Percentiles rank a stretch among this genome's conserved stretches.
These are phyloP conservation scores for Oeneis ivallda DNA, from an alignment of 2,888 invertebrate genomes.

Conservation along the genomic window DNA sequence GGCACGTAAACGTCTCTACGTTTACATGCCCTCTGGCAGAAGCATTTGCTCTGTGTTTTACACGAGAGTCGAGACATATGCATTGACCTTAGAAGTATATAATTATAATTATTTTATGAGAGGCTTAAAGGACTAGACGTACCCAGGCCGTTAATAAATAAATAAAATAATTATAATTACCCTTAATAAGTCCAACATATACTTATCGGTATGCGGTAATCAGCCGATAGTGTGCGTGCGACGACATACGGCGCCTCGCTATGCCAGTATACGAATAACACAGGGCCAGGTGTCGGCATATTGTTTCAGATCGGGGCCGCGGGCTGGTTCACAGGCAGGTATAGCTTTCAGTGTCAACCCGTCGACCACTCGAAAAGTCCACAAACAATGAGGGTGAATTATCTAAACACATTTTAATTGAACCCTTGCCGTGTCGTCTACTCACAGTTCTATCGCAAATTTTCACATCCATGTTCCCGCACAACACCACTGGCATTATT, in stretches of 20 bases:
- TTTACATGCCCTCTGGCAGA: no score
- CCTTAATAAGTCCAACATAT: background rate
- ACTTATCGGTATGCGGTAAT: constrained; percentile 42
- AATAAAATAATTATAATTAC: constrained; percentile 21
- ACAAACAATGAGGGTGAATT: constrained; percentile 90
- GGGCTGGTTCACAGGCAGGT: constrained; percentile 97
- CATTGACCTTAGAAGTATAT: constrained; percentile 26
- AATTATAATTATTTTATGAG: constrained; percentile 25
- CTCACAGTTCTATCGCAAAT: constrained; percentile 15
- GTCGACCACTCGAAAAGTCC: constrained; percentile 97
- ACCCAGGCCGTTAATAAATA: no score
- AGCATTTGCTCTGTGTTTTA: constrained; percentile 8
- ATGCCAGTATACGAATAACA: constrained; percentile 54
- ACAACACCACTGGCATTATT: background rate
- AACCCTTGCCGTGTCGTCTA: constrained; percentile 22
- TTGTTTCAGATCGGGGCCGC: constrained; percentile 92
- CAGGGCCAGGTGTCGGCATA: constrained; percentile 73
- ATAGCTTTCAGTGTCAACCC: constrained; percentile 97
- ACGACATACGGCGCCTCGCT: constrained; percentile 21
- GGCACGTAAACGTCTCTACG: no score
- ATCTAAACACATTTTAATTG: constrained; percentile 29
- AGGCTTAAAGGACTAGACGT: no score
- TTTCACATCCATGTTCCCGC: background rate
- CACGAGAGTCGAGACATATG: constrained; percentile 26
- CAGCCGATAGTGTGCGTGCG: constrained; percentile 36